Evolutionary conservation across 2,888 invertebrate species (phyloP).

Genomic region (Amblyteles armatorius): DNA sequence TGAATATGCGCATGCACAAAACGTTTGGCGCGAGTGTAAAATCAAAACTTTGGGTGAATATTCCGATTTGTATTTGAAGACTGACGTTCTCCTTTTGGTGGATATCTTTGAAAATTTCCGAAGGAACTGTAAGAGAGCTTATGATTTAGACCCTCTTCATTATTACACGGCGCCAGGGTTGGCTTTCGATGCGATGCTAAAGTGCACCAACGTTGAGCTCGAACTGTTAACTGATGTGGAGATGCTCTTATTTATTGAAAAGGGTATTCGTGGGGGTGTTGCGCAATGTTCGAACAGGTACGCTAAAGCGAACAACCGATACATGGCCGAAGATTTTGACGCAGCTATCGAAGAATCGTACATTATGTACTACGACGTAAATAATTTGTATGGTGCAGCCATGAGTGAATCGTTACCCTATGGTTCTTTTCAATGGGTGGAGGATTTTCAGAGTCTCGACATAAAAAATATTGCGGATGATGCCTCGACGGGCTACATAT

Average conservation of each 20-base stretch:
- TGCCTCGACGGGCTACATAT: too few relatives aligned
- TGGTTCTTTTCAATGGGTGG: too few relatives aligned
- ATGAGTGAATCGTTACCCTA: too few relatives aligned
- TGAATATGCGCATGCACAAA: constrained; percentile 37
- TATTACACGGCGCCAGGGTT: constrained; percentile 64
- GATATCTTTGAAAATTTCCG: constrained; percentile 68
- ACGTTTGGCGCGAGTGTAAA: constrained; percentile 35
- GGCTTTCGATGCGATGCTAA: constrained; percentile 65
- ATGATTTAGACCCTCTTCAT: constrained; percentile 57
- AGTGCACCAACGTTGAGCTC: constrained; percentile 50
- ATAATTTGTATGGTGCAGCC: too few relatives aligned
- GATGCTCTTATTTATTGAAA: constrained; percentile 57
- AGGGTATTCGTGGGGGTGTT: constrained; percentile 60
- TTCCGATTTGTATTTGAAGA: constrained; percentile 26
- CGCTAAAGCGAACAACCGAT: constrained; percentile 56
- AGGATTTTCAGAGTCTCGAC: too few relatives aligned
- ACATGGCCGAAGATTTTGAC: constrained; percentile 48
- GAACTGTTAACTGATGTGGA: constrained; percentile 51
- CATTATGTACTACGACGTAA: too few relatives aligned
- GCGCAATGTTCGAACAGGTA: constrained; percentile 56
- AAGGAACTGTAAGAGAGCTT: constrained; percentile 30
- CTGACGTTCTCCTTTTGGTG: background rate
- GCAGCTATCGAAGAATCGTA: constrained; percentile 68
- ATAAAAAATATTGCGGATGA: too few relatives aligned
- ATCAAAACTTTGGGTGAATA: constrained; percentile 28